Evolutionary conservation across 2,113 vertebrate genomes (phyloP), one percentile per base, ranked within the genome.

Genomic region (Peucedramus taeniatus): DNA sequence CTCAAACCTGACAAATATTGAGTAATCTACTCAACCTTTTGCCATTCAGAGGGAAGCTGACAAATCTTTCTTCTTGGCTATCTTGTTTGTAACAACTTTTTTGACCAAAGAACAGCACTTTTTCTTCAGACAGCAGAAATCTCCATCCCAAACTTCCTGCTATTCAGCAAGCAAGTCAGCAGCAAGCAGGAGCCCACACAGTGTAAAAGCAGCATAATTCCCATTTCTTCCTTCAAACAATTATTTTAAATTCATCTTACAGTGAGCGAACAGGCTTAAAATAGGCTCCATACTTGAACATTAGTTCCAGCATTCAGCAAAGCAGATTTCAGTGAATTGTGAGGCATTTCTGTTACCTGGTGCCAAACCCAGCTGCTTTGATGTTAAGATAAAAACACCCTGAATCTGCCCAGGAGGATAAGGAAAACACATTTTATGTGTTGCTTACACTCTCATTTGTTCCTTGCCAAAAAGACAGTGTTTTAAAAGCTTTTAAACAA

Each of bases 1-100:
- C 93, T 87, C 83, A 60, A 83, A 79, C 59, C 91, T 94, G 93
- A 95, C 93, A 96, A 95, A 90, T 78, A 90, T 78, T 87, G 91
- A 91, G 91, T 94, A 72, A 95, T 90, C 89, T 50, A 66, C 70
- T 96, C 89, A 91, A 87, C 84, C 87, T 95, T 82, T 76, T 83
- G 94, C 89, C 89, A 77, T 79, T 79, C 94, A 93, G 23, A 91
- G 59, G 45, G 74, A 77, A 95, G 87, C 84, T 93, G 93, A 93
- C 85, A 89, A 84, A 85, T 93, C 66, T 85, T 77, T 88, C 74
- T 83, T 71, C 91, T 83, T 49, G 53, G 47, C 80, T 93, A 70
- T 66, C 86, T 83, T 92, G 76, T 93, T 94, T 93, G 51, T 93
- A 94, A 65, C 77, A 96, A 90, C 89, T 93, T 94, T 71, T 28